phyloP scores from a whole-genome alignment of 2,888 invertebrate genomes.

The Opisthograptis luteolata region DNA sequence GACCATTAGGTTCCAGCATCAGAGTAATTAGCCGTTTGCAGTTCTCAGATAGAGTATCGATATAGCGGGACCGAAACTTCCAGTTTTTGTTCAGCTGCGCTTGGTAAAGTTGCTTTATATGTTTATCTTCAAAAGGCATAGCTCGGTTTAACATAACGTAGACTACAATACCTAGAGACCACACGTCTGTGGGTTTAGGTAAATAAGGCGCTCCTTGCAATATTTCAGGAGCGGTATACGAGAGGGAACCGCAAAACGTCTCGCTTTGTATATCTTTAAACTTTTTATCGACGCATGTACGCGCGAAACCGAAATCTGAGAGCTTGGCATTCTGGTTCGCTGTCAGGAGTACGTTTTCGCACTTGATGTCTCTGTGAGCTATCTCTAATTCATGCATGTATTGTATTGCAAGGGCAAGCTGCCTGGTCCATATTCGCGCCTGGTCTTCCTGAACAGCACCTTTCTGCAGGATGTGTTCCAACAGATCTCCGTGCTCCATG shows the following conservation, averaged over 20 bases:
- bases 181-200: slow-evolving; percentile 90
- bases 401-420: slow-evolving; percentile 87
- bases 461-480: slow-evolving; percentile 88
- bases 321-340: slow-evolving; percentile 90
- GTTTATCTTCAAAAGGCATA: slow-evolving; percentile 93
- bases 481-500: slow-evolving; percentile 90
- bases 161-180: slow-evolving; percentile 91
- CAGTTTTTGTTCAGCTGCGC: slow-evolving; percentile 84
- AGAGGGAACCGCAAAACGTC: slow-evolving; percentile 94
- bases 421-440: slow-evolving; percentile 88
- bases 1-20: slow-evolving; percentile 88
- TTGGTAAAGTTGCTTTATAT: slow-evolving; percentile 88
- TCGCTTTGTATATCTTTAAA: slow-evolving; percentile 85
- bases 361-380: slow-evolving; percentile 92
- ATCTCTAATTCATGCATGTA: slow-evolving; percentile 91
- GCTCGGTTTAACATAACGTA: slow-evolving; percentile 93
- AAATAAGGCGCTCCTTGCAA: slow-evolving; percentile 89
- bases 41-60: slow-evolving; percentile 81
- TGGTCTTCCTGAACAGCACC: slow-evolving; percentile 88
- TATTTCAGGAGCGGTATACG: slow-evolving; percentile 95
- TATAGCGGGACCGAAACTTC: slow-evolving; percentile 88
- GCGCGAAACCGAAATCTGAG: slow-evolving; percentile 93
- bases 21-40: slow-evolving; percentile 85
- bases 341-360: slow-evolving; percentile 91
- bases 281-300: slow-evolving; percentile 69